phyloP scores from a whole-genome alignment of 2,888 invertebrate species.

The Pollenia angustigena region DNA sequence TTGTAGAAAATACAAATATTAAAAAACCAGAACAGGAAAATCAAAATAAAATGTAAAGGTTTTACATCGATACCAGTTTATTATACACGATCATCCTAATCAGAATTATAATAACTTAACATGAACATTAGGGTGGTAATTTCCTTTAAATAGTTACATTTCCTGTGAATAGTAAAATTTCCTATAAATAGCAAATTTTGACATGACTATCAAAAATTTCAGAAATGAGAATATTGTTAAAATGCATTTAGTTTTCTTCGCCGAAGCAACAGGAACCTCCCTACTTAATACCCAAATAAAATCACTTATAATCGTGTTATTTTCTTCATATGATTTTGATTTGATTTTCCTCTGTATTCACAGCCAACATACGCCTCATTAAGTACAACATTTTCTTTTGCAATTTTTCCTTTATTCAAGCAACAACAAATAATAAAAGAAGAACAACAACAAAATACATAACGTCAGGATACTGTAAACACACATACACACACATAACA shows the following conservation, averaged over 20 bases:
- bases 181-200: background rate
- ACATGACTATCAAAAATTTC: too few relatives aligned
- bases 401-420: background rate
- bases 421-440: conserved; percentile 43
- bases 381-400: conserved; percentile 34
- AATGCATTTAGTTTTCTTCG: too few relatives aligned
- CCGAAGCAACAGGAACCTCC: background rate
- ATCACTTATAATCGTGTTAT: background rate
- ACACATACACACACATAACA: conserved; percentile 43
- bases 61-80: conserved; percentile 15
- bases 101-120: background rate
- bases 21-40: background rate
- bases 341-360: conserved; percentile 54
- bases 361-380: conserved; percentile 60
- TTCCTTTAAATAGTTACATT: background rate
- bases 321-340: conserved; percentile 47
- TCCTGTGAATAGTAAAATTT: too few relatives aligned
- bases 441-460: conserved; percentile 25
- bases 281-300: background rate
- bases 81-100: conserved; percentile 20
- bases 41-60: background rate
- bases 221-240: too few relatives aligned
- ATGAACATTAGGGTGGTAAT: background rate
- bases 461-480: conserved; percentile 34
- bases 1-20: conserved; percentile 43